Evolutionary conservation across 23 tunicate genomes (phyloP).

Genomic region (Halocynthia roretzi): DNA sequence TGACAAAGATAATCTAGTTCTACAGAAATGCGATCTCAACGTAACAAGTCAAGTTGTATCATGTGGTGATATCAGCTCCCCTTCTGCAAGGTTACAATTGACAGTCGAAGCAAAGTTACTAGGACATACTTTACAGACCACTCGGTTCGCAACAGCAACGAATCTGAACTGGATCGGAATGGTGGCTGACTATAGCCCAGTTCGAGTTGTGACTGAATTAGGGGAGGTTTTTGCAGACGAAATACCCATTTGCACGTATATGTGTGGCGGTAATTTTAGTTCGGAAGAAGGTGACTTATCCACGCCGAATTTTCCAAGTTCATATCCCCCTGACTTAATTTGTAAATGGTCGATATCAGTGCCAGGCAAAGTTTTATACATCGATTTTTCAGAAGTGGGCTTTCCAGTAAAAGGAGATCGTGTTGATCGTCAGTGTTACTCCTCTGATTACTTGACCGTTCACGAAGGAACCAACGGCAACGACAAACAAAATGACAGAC

Average conservation of each 20-base stretch:
- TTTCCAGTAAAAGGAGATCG: neutral
- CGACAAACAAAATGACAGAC: neutral
- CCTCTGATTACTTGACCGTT: constrained; percentile 7
- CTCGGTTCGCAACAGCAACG: neutral
- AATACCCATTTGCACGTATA: constrained; percentile 16
- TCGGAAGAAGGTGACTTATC: constrained; percentile 21
- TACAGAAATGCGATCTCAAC: constrained; percentile 10
- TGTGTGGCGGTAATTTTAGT: constrained; percentile 20
- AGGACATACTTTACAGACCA: neutral
- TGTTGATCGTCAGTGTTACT: neutral
- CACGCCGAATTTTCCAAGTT: constrained; percentile 27
- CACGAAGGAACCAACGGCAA: constrained; percentile 1
- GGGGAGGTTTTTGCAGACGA: neutral
- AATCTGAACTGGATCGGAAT: neutral
- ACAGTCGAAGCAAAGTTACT: neutral
- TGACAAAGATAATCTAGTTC: neutral
- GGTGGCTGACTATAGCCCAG: neutral
- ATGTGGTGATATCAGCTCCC: constrained; percentile 7
- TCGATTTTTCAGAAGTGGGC: neutral
- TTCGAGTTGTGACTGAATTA: neutral
- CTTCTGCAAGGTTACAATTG: neutral
- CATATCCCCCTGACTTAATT: constrained; percentile 10
- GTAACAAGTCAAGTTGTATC: constrained; percentile 14
- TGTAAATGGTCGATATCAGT: constrained; percentile 20
- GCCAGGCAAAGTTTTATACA: neutral